Conservation (phyloP, 2,113 vertebrate genomes). For the Thomomys bottae region DNA sequence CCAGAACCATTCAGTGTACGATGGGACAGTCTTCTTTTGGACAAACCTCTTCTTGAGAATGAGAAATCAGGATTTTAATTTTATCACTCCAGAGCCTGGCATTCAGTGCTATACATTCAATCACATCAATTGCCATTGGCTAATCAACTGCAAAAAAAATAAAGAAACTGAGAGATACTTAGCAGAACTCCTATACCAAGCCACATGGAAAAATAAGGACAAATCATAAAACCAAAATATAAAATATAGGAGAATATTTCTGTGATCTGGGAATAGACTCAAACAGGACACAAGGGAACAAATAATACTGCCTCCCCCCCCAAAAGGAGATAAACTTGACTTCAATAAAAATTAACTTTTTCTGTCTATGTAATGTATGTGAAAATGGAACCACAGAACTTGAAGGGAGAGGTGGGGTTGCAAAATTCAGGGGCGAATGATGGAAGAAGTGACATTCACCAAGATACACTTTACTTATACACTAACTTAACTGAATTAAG, state of each 20-base stretch:
- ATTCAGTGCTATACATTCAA: neutral
- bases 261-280: neutral
- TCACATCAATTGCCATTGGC: neutral
- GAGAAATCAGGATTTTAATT: neutral
- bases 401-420: too few species aligned
- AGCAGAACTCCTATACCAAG: constrained; percentile 6
- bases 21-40: neutral
- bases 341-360: neutral
- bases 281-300: neutral
- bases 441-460: too few species aligned
- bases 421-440: too few species aligned
- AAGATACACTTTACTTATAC: too few species aligned
- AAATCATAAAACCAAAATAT: neutral
- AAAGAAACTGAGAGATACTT: neutral
- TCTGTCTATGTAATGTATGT: too few species aligned
- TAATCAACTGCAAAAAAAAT: neutral
- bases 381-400: too few species aligned
- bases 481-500: too few species aligned
- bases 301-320: neutral
- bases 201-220: neutral
- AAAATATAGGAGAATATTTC: neutral
- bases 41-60: neutral
- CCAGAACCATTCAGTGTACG: neutral
- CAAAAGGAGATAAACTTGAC: neutral
- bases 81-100: neutral